These are phyloP conservation scores for Lycia hirtaria DNA, from an alignment of 2,888 invertebrate species.

Conservation along the genomic window DNA sequence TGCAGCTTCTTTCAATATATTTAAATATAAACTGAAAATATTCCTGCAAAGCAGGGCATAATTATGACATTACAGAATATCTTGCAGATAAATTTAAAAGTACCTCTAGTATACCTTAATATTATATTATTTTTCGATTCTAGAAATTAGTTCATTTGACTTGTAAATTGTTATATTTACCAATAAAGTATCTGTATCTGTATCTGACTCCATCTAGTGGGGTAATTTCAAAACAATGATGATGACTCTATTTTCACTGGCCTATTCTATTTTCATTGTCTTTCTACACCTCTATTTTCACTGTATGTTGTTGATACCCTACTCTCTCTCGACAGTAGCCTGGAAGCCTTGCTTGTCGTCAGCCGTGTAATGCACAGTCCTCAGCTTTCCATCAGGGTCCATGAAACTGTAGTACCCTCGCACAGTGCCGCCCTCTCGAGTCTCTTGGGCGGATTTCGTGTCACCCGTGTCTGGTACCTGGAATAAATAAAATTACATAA, in stretches of 20 bases:
- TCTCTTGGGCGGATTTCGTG: conserved; percentile 63
- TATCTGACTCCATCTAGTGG: no score
- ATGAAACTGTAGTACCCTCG: conserved; percentile 69
- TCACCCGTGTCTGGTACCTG: conserved; percentile 69
- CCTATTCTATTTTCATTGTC: background rate
- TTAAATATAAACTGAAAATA: no score
- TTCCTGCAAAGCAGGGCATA: no score
- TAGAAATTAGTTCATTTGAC: no score
- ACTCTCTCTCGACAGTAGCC: conserved; percentile 54
- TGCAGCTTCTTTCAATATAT: no score
- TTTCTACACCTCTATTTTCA: background rate
- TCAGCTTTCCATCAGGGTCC: conserved; percentile 66
- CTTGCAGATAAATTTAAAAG: no score
- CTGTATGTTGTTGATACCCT: conserved; percentile 7
- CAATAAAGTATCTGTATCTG: no score
- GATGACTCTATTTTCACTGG: background rate
- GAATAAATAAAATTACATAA: conserved; percentile 45
- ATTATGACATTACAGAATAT: no score
- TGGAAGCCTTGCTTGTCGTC: conserved; percentile 63
- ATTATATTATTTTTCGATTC: no score
- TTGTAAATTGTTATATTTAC: no score
- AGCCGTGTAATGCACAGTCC: conserved; percentile 70
- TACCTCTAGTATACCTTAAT: no score
- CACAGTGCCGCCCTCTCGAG: conserved; percentile 58
- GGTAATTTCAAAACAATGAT: background rate